phyloP scores from a whole-genome alignment of 1,140 invertebrate species.

The Caerostris darwini region DNA sequence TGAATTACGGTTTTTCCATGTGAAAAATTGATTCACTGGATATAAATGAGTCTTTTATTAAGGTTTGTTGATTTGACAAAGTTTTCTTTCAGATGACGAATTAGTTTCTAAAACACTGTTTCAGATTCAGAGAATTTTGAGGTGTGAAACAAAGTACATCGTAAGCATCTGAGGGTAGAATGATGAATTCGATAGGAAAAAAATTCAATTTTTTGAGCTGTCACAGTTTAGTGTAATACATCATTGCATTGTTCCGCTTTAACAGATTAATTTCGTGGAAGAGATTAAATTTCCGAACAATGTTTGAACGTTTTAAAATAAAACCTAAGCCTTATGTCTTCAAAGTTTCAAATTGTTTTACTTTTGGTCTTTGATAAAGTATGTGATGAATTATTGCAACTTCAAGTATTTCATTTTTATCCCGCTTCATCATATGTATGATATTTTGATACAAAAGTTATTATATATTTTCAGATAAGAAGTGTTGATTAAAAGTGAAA shows the following conservation, averaged over 20 bases:
- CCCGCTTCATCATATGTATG: too few species aligned
- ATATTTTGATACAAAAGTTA: too few species aligned
- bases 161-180: not conserved
- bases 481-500: too few species aligned
- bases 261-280: not conserved
- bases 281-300: not conserved
- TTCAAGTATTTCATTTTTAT: too few species aligned
- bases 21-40: not conserved
- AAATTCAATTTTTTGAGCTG: not conserved
- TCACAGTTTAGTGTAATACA: not conserved
- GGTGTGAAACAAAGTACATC: not conserved
- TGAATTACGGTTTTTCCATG: not conserved
- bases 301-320: not conserved
- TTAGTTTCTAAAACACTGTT: not conserved
- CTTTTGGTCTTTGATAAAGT: not conserved
- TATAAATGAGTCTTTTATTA: not conserved
- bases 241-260: not conserved
- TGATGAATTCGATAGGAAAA: not conserved
- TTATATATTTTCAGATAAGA: too few species aligned
- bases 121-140: not conserved
- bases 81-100: not conserved
- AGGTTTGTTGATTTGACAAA: not conserved
- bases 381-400: too few species aligned
- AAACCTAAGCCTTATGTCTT: not conserved
- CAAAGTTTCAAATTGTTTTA: not conserved